phyloP scores from a whole-genome alignment of 37 sponge, comb jelly and placozoan species.

The Aphrocallistes beatrix region DNA sequence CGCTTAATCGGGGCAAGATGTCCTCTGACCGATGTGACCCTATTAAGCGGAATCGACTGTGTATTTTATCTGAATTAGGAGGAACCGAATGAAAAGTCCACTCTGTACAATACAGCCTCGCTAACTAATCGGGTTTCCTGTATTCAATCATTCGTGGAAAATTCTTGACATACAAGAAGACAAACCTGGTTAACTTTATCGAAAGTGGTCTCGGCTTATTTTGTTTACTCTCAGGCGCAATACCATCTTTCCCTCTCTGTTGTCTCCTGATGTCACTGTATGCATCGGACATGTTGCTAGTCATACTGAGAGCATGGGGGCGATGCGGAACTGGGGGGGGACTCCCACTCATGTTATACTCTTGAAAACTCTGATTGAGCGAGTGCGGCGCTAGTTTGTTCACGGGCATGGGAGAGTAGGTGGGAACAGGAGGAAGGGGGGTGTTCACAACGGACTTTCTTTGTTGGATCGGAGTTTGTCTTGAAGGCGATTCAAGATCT shows the following conservation, averaged over 20 bases:
- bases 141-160: too few relatives aligned
- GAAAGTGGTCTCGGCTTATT: background rate
- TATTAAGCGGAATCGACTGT: too few relatives aligned
- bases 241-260: background rate
- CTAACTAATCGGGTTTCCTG: too few relatives aligned
- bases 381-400: background rate
- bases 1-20: too few relatives aligned
- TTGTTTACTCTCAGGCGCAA: too few relatives aligned
- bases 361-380: background rate
- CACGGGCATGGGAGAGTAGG: background rate
- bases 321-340: background rate
- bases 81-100: too few relatives aligned
- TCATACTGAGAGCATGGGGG: background rate
- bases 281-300: background rate
- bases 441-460: background rate
- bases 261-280: background rate
- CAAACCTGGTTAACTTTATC: background rate
- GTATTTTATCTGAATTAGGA: too few relatives aligned
- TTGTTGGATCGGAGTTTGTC: background rate
- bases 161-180: background rate
- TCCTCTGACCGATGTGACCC: too few relatives aligned
- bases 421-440: background rate
- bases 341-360: background rate
- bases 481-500: too few relatives aligned
- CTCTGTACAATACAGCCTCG: too few relatives aligned